Conservation (phyloP, 2,888 invertebrate genomes). For the Hypercompe scribonia region DNA sequence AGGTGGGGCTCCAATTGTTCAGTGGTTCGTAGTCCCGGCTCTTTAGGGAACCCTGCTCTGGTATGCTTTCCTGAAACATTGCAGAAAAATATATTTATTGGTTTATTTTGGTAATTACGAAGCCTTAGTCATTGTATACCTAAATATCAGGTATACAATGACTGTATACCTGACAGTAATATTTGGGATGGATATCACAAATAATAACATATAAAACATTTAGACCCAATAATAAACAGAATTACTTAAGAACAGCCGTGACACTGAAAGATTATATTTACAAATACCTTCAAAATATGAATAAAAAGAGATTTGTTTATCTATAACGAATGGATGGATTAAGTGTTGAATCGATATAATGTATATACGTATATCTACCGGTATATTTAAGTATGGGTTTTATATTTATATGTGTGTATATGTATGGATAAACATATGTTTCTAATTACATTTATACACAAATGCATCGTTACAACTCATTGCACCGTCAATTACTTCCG, state of each 20-base stretch:
- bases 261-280: neutral
- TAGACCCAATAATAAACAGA: neutral
- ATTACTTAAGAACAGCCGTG: neutral
- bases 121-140: neutral
- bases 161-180: no score
- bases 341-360: no score
- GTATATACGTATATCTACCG: no score
- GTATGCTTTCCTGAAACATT: constrained; percentile 67
- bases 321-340: neutral
- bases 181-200: neutral
- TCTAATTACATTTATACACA: no score
- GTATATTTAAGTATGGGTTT: no score
- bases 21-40: constrained; percentile 76
- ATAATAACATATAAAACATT: neutral
- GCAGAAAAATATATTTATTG: neutral
- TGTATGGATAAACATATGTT: no score
- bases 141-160: no score
- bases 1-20: constrained; percentile 75
- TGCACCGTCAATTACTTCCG: no score
- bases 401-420: no score
- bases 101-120: neutral
- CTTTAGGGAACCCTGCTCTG: constrained; percentile 80
- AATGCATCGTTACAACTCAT: no score
- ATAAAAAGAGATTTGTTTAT: neutral
- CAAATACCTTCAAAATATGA: neutral